Evolutionary conservation across 2,113 vertebrate species (phyloP).

Genomic region (Morone saxatilis): DNA sequence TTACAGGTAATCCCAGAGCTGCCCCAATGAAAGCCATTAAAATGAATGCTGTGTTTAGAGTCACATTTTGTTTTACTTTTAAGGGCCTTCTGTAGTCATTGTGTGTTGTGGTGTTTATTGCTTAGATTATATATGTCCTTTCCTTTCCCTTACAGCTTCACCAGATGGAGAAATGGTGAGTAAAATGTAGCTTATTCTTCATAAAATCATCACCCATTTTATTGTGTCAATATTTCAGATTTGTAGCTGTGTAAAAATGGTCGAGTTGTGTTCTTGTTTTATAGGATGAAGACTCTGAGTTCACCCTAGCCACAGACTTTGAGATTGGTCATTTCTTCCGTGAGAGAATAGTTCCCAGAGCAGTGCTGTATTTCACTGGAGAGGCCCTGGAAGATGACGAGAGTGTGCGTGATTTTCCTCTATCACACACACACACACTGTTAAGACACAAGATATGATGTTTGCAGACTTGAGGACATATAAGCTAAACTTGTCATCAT

Average conservation of each 20-base stretch:
- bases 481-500: background rate
- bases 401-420: slow-evolving; percentile 86
- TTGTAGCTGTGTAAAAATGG: background rate
- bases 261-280: slow-evolving; percentile 27
- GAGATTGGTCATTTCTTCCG: slow-evolving; percentile 98
- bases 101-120: background rate
- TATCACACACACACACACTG: background rate
- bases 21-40: background rate
- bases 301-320: slow-evolving; percentile 94
- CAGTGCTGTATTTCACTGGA: slow-evolving; percentile 98
- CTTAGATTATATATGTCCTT: background rate
- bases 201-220: background rate
- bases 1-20: background rate
- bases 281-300: slow-evolving; percentile 97
- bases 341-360: slow-evolving; percentile 95
- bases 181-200: slow-evolving; percentile 17
- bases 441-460: background rate
- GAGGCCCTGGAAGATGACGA: slow-evolving; percentile 97
- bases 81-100: background rate
- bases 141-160: slow-evolving; percentile 82
- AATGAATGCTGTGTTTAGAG: background rate
- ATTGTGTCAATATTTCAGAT: background rate
- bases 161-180: slow-evolving; percentile 96
- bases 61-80: background rate
- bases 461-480: background rate